Conservation (phyloP, 2,888 invertebrate species). For the Cylloceria caligata region DNA sequence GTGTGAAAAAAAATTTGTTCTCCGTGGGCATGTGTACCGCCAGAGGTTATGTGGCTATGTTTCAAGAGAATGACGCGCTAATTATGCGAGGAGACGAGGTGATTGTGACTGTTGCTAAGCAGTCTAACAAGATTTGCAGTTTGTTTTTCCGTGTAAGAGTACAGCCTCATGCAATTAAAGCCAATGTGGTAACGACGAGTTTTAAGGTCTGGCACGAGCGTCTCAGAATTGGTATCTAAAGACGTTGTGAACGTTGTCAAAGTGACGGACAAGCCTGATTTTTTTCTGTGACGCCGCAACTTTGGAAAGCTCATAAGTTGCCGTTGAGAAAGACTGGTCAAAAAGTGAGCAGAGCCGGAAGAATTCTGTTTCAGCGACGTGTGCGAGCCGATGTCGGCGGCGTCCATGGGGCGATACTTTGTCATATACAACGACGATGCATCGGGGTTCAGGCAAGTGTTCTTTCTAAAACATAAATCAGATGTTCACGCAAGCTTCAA, state of each 20-base stretch:
- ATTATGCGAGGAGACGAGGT: constrained; percentile 36
- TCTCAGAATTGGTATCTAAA: constrained; percentile 7
- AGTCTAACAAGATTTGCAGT: constrained; percentile 18
- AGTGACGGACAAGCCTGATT: constrained; percentile 52
- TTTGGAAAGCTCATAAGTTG: constrained; percentile 56
- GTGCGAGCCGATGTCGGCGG: constrained; percentile 67
- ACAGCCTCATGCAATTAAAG: constrained; percentile 6
- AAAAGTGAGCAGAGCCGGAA: constrained; percentile 1
- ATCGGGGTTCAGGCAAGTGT: constrained; percentile 58
- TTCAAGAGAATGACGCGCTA: constrained; percentile 24
- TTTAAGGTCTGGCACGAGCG: constrained; percentile 60
- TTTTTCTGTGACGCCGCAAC: constrained; percentile 62
- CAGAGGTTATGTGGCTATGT: constrained; percentile 25
- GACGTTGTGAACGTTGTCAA: constrained; percentile 29
- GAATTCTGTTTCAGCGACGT: constrained; percentile 68
- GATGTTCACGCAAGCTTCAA: constrained; percentile 34
- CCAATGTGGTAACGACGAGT: constrained; percentile 21
- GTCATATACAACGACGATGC: too few relatives aligned
- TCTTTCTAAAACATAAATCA: constrained; percentile 62
- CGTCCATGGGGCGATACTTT: too few relatives aligned
- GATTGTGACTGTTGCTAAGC: constrained; percentile 23
- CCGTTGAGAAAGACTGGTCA: constrained; percentile 44
- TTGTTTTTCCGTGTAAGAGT: constrained; percentile 8
- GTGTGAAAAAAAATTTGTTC: constrained; percentile 67
- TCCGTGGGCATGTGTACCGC: constrained; percentile 61